These are phyloP conservation scores for Holothuria leucospilota DNA, from an alignment of 53 echinoderm and acorn worm species.

Conservation along the genomic window DNA sequence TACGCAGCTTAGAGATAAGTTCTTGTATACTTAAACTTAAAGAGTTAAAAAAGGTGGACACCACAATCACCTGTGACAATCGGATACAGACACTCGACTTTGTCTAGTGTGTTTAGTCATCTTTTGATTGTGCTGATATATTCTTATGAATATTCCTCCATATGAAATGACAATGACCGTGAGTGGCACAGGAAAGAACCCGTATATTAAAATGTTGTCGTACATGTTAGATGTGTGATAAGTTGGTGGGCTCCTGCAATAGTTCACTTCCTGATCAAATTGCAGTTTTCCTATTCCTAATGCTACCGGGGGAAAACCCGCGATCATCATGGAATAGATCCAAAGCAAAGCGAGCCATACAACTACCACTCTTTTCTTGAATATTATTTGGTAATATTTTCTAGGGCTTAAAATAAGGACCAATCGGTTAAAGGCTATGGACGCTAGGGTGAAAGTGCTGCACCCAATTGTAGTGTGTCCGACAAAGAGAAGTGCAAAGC, in stretches of 20 bases:
- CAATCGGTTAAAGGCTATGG: conserved; percentile 22
- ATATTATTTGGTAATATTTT: conserved; percentile 18
- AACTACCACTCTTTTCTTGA: background rate
- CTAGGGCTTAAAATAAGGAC: conserved; percentile 15
- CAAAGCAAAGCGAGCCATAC: conserved; percentile 3
- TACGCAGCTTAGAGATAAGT: too few relatives aligned
- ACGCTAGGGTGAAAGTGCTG: background rate
- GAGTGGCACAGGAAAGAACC: conserved; percentile 14
- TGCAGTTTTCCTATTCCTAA: background rate
- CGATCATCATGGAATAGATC: background rate
- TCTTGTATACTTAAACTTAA: too few relatives aligned
- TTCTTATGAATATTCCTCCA: background rate
- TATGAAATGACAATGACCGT: conserved; percentile 1
- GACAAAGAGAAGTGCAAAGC: background rate
- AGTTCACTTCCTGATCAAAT: background rate
- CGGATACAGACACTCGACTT: too few relatives aligned
- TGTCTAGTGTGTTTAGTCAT: background rate
- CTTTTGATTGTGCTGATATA: background rate
- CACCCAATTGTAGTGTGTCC: background rate
- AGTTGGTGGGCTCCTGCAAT: background rate
- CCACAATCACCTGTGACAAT: too few relatives aligned
- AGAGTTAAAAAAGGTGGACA: too few relatives aligned
- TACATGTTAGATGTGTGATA: background rate
- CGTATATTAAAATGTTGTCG: conserved; percentile 4
- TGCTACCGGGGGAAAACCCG: background rate